Base-by-base conservation (phyloP, 2,888 invertebrate genomes). In the Rhorus exstirpatorius region DNA sequence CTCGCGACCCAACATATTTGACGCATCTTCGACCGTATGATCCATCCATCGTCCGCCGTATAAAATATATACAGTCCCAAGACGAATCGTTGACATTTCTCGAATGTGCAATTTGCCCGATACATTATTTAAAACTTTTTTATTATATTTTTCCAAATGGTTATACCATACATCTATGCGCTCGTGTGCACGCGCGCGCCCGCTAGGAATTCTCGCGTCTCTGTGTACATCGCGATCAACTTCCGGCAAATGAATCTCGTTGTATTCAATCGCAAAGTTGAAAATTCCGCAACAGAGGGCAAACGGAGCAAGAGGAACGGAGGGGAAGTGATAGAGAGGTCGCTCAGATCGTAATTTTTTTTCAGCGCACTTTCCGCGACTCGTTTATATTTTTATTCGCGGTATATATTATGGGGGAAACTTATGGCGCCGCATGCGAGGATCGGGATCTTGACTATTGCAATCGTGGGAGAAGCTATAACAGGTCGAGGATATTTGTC, bases 101-200 rank as follows among this genome's bases (percentile, higher is more conserved):
- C 74, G 81, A 79, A 81, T 75, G 63, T 63, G 63, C 74, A n/a
- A 79, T 82, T 75, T 31, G 46, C 26, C 31, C 46, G 71, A 68
- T 79, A 70, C 74, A 82, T 82, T 82, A 82, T 82, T 78, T 55
- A 82, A 58, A 53, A 53, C 38, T 53, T 75, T 79, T 78, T 82
- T 65, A 49, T 17, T 3, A 55, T 70, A 74, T 79, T 75, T 82
- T 63, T 55, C n/a, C 24, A 41, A 74, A 60, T 26, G 26, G 35
- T 58, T 3, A 14, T 74, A 14, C 41, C 26, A n/a, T 14, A 35
- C 1, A 51, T 68, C 24, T 38, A 19, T 26, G 14, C 55, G 49
- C 17, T 17, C 53, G n/a, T n/a, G n/a, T n/a, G n/a, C n/a, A n/a
- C n/a, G n/a, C n/a, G n/a, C n/a, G n/a, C n/a, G n/a, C n/a, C n/a